Evolutionary conservation across 37 sponge, comb jelly and placozoan genomes (phyloP), one percentile per base, ranked within the genome.

Genomic region (Tethya wilhelma): DNA sequence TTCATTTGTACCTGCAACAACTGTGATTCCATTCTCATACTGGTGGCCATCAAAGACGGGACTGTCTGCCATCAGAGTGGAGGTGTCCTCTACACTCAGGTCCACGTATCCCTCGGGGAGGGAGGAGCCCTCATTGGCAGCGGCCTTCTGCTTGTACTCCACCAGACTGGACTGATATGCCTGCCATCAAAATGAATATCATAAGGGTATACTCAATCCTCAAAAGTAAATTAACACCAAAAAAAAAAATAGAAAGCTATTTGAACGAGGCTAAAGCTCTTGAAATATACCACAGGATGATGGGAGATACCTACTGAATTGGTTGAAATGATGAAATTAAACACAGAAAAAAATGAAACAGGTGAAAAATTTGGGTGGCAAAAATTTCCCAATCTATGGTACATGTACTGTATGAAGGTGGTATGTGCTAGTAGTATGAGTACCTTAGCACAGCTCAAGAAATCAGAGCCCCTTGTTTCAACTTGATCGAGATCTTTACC

Each of bases 11-110:
- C 80, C 70, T 80, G 56, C 30, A 8, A 84, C 76, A 34, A 67
- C 77, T 56, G 42, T 84, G 77, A 84, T 74, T 4, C 84, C 84
- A 56, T 84, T 84, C 41, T 84, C 66, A 42, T 84, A 84, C 22
- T 75, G 42, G 1, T 53, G 26, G 11, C 67, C 69, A 39, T 67
- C 44, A 57, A 84, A 75, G 31, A 23, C 64, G 78, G 62, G 38
- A 1, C 36, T 44, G 12, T 39, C 39, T 29, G 63, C 64, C 26
- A 34, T 63, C 64, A 8, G 44, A 29, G 55, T 26, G 65, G 33
- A 62, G 31, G 43, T 34, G 45, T 70, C 81, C 70, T 56, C 59
- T 39, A 33, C 20, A 34, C 41, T 44, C 0, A 63, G 64, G 69
- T 84, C 77, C 19, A 84, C 84, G 53, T 57, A 75, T 56, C 46